Evolutionary conservation across 2,113 vertebrate species (phyloP).

Genomic region (Mobula hypostoma): DNA sequence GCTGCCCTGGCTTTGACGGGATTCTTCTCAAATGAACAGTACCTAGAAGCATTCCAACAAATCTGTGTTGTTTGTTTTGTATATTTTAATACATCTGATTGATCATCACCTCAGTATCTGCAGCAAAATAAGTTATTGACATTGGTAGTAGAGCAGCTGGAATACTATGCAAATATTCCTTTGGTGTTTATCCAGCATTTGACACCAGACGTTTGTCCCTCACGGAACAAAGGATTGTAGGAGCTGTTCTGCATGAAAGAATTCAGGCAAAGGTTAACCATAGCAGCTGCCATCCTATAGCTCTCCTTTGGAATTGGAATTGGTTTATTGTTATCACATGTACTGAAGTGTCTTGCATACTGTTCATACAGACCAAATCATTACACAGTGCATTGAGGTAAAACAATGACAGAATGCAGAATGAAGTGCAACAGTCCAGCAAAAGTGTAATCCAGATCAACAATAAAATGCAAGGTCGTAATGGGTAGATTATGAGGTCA

Average conservation of each 20-base stretch:
- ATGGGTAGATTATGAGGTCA: too few relatives aligned
- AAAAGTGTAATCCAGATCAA: too few relatives aligned
- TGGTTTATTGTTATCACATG: too few relatives aligned
- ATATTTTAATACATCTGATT: conserved; percentile 10
- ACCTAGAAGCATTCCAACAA: too few relatives aligned
- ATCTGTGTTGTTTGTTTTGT: not conserved
- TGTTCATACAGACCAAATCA: too few relatives aligned
- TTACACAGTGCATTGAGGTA: too few relatives aligned
- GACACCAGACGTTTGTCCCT: not conserved
- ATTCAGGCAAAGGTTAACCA: not conserved
- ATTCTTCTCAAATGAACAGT: too few relatives aligned
- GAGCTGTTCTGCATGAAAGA: not conserved
- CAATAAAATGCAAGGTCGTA: too few relatives aligned
- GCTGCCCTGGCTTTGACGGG: too few relatives aligned
- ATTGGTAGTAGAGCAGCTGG: not conserved
- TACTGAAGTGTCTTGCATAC: too few relatives aligned
- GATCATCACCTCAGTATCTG: conserved; percentile 5
- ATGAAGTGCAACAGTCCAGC: too few relatives aligned
- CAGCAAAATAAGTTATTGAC: not conserved
- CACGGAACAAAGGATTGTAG: not conserved
- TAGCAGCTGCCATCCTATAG: not conserved
- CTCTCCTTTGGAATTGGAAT: not conserved
- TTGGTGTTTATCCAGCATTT: not conserved
- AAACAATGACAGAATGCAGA: too few relatives aligned
- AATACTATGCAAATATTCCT: conserved; percentile 9